Evolutionary conservation across 2,888 invertebrate species (phyloP), one percentile per base, ranked within the genome.

Genomic region (Venustoraphidia nigricollis): DNA sequence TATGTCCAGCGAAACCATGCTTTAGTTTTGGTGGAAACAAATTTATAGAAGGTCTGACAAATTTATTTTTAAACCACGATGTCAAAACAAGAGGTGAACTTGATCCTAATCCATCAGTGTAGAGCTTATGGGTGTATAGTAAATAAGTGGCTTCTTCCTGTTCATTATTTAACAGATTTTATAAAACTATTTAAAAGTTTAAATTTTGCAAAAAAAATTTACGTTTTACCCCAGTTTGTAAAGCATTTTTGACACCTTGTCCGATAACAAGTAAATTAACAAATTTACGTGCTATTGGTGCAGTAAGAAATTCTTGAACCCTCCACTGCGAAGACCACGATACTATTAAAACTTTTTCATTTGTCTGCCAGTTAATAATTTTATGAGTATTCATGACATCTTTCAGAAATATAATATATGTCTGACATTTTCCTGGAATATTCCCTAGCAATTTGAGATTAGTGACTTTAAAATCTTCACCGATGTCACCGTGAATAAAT

Each of bases 291-390:
- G 85, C 79, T 2, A 66, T 51, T 44, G 75, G 68, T 17, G 76
- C 75, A 1, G 73, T 65, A 13, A 86, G 60, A 65, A 83, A 86
- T 57, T 84, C 83, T 49, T 79, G 75, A 1, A 86, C 74, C 34
- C 79, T 76, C 84, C 84, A 86, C 57, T 83, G 82, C 0, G 83
- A 78, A 2, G 83, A 83, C 55, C 76, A 70, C 0, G 84, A 76
- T 1, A 85, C 68, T 1, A 86, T 62, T 1, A 86, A 68, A 1
- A 87, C 77, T 59, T 76, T 79, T 54, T 74, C 77, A 1, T 69
- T 64, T 2, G 72, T 71, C 59, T 83, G 79, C 46, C 77, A 72
- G 0, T 78, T 78, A 44, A 84, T 64, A 36, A 83, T 68, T 44
- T 71, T 66, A 8, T 72, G 70, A 46, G 76, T 71, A 55, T 65